These are phyloP conservation scores for pig (Sus scrofa) DNA, from an alignment of 2,113 vertebrate species.

Conservation along the genomic window DNA sequence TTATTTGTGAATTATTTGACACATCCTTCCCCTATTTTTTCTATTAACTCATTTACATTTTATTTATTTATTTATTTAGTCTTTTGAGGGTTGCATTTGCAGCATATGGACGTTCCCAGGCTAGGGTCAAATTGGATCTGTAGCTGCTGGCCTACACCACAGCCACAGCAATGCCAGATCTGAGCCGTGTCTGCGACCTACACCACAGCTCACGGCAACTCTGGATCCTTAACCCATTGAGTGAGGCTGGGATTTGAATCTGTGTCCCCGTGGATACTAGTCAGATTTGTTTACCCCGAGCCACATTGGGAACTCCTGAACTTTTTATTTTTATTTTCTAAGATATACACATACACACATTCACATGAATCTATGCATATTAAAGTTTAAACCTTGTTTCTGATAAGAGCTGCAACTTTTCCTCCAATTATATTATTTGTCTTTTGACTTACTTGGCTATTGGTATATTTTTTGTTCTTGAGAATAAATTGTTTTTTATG, in stretches of 20 bases:
- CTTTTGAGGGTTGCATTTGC: too few species aligned
- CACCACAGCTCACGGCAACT: too few species aligned
- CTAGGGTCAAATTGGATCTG: too few species aligned
- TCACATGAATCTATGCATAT: background rate
- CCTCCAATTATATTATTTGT: background rate
- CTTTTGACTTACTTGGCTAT: background rate
- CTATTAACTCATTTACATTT: background rate
- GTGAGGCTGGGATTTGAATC: too few species aligned
- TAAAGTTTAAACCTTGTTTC: background rate
- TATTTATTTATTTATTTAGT: too few species aligned
- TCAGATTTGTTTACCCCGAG: too few species aligned
- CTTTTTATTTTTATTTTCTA: slow-evolving; percentile 6
- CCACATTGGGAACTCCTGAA: background rate
- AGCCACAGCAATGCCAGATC: too few species aligned
- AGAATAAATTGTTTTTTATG: background rate
- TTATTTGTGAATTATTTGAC: background rate
- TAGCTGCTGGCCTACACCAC: too few species aligned
- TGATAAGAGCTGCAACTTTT: background rate
- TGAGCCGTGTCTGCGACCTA: too few species aligned
- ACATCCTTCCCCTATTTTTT: background rate
- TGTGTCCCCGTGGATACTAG: too few species aligned
- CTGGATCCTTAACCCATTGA: too few species aligned
- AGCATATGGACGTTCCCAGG: too few species aligned
- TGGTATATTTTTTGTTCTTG: background rate
- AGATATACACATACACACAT: background rate